These are phyloP conservation scores for Diarsia mendica DNA, from an alignment of 2,888 invertebrate genomes.

Conservation along the genomic window DNA sequence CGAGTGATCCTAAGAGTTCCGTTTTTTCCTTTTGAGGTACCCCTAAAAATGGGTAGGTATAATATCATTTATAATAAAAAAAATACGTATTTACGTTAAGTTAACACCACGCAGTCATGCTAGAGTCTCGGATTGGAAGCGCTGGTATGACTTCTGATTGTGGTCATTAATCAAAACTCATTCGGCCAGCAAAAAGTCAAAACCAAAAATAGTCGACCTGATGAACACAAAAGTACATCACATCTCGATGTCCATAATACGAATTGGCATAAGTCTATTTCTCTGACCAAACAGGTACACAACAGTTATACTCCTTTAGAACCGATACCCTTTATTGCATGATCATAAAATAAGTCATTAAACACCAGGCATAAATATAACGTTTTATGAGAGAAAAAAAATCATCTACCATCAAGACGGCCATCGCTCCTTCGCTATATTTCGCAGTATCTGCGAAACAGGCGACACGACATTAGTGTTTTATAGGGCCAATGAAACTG, in stretches of 20 bases:
- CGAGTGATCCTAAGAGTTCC: too few relatives aligned
- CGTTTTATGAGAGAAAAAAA: constrained; percentile 4
- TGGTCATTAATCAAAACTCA: not conserved
- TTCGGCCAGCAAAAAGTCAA: not conserved
- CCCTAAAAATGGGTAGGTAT: too few relatives aligned
- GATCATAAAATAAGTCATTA: constrained; percentile 7
- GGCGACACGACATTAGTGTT: constrained; percentile 60
- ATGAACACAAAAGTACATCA: not conserved
- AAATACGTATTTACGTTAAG: too few relatives aligned
- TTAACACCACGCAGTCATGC: too few relatives aligned
- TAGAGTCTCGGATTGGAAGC: too few relatives aligned
- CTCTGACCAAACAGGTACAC: not conserved
- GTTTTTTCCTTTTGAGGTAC: too few relatives aligned
- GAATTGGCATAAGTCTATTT: not conserved
- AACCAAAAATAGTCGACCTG: not conserved
- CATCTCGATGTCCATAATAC: not conserved
- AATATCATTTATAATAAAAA: too few relatives aligned
- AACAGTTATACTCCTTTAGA: not conserved
- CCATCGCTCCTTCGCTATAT: constrained; percentile 35
- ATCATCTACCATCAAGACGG: constrained; percentile 11
- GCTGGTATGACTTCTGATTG: not conserved
- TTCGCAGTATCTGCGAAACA: constrained; percentile 55
- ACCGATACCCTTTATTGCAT: not conserved
- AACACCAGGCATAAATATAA: not conserved
- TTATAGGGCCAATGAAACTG: constrained; percentile 59